Percentiles rank a stretch among this genome's conserved stretches.
phyloP scores from a whole-genome alignment of 2,888 invertebrate species.

The Melanargia galathea region DNA sequence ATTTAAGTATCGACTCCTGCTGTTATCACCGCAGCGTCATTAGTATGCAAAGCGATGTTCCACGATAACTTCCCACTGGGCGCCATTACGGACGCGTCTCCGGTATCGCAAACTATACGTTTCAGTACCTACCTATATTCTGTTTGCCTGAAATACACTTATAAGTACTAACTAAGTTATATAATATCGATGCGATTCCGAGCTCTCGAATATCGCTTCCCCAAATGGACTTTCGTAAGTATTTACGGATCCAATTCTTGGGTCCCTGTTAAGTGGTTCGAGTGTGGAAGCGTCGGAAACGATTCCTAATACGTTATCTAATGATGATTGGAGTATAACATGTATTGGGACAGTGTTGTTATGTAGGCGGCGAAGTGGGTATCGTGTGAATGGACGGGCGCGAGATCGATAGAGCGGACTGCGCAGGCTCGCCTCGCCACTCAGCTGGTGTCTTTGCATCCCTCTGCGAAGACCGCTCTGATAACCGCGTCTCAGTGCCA shows the following conservation, averaged over 20 bases:
- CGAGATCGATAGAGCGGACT: slow-evolving; percentile 74
- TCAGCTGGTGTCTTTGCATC: slow-evolving; percentile 69
- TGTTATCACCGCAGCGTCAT: slow-evolving; percentile 65
- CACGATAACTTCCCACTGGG: slow-evolving; percentile 68
- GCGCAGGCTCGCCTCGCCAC: slow-evolving; percentile 66
- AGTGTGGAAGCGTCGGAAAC: slow-evolving; percentile 59
- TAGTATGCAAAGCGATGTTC: slow-evolving; percentile 66
- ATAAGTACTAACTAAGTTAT: background rate
- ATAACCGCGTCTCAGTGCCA: slow-evolving; percentile 61
- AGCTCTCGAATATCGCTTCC: slow-evolving; percentile 24
- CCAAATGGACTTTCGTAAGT: slow-evolving; percentile 37
- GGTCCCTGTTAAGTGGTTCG: slow-evolving; percentile 57
- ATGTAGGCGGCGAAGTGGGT: slow-evolving; percentile 73
- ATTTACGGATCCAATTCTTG: slow-evolving; percentile 56
- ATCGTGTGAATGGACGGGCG: slow-evolving; percentile 71
- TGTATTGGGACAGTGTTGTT: slow-evolving; percentile 57
- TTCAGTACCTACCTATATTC: slow-evolving; percentile 19
- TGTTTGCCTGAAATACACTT: slow-evolving; percentile 28
- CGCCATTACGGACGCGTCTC: slow-evolving; percentile 44
- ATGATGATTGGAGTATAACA: slow-evolving; percentile 75
- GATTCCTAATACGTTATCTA: slow-evolving; percentile 73
- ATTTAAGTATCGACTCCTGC: slow-evolving; percentile 39
- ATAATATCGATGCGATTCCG: background rate
- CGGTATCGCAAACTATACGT: slow-evolving; percentile 21
- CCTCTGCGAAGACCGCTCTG: slow-evolving; percentile 53